Evolutionary conservation across 2,113 vertebrate species (phyloP).

Genomic region (Meles meles): DNA sequence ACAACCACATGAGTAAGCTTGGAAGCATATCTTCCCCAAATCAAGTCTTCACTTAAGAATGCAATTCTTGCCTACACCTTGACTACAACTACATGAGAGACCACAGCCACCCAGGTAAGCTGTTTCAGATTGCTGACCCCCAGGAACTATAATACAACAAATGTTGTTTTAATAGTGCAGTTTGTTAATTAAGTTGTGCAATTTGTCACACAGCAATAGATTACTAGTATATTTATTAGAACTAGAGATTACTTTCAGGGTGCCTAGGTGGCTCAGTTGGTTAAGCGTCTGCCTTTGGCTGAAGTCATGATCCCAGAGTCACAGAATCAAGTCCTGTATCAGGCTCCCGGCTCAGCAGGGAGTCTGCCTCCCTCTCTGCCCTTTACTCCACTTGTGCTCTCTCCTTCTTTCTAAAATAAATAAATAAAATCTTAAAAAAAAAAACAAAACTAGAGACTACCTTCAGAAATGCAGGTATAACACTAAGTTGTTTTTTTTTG

Average conservation of each 20-base stretch:
- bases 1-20: not conserved
- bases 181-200: not conserved
- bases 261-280: too few relatives aligned
- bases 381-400: too few relatives aligned
- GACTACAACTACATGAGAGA: not conserved
- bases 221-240: not conserved
- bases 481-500: not conserved
- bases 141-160: not conserved
- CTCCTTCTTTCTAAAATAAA: too few relatives aligned
- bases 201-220: not conserved
- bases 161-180: not conserved
- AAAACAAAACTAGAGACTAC: not conserved
- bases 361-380: too few relatives aligned
- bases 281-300: too few relatives aligned
- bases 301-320: too few relatives aligned
- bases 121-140: not conserved
- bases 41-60: not conserved
- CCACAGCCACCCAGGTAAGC: not conserved
- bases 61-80: not conserved
- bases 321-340: too few relatives aligned
- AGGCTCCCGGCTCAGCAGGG: too few relatives aligned
- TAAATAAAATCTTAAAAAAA: too few relatives aligned
- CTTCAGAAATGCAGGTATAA: constrained; percentile 7
- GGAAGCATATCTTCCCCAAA: not conserved
- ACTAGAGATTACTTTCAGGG: not conserved